Conservation (phyloP, 1,140 invertebrate genomes). For the Bombus soroeensis region DNA sequence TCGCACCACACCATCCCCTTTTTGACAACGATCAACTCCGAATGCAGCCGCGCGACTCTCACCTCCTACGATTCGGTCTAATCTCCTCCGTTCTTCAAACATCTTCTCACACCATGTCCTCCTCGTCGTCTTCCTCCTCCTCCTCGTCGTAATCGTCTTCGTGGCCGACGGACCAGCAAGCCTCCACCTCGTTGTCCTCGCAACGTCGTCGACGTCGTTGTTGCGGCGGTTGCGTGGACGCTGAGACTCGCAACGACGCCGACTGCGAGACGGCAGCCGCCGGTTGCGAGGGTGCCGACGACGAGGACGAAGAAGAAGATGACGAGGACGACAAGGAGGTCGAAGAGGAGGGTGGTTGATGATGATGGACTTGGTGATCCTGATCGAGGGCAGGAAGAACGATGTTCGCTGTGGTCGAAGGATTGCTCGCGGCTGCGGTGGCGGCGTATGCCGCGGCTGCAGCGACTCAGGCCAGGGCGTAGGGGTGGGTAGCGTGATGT, state of each 20-base stretch:
- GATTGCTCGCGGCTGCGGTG: constrained; percentile 34
- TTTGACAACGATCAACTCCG: constrained; percentile 6
- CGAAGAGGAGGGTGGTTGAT: not conserved
- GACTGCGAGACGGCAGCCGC: not conserved
- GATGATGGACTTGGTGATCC: not conserved
- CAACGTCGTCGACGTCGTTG: constrained; percentile 31
- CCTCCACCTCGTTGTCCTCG: constrained; percentile 37
- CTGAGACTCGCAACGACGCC: constrained; percentile 10
- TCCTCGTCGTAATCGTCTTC: constrained; percentile 69
- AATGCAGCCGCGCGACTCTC: not conserved
- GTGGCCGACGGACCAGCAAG: constrained; percentile 65
- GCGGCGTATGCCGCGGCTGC: constrained; percentile 71
- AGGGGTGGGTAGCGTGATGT: constrained; percentile 85
- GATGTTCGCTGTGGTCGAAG: constrained; percentile 5
- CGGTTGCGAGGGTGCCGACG: not conserved
- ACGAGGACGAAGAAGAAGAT: not conserved
- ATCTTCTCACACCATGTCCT: constrained; percentile 53
- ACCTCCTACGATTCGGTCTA: not conserved
- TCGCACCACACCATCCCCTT: not conserved
- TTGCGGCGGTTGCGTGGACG: not conserved
- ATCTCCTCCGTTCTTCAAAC: not conserved
- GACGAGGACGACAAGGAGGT: constrained; percentile 6
- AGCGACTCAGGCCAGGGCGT: constrained; percentile 87
- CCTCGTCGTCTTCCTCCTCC: constrained; percentile 71
- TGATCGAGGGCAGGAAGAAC: not conserved